These are phyloP conservation scores for Caerostris extrusa DNA, from an alignment of 1,140 invertebrate species.

Conservation along the genomic window DNA sequence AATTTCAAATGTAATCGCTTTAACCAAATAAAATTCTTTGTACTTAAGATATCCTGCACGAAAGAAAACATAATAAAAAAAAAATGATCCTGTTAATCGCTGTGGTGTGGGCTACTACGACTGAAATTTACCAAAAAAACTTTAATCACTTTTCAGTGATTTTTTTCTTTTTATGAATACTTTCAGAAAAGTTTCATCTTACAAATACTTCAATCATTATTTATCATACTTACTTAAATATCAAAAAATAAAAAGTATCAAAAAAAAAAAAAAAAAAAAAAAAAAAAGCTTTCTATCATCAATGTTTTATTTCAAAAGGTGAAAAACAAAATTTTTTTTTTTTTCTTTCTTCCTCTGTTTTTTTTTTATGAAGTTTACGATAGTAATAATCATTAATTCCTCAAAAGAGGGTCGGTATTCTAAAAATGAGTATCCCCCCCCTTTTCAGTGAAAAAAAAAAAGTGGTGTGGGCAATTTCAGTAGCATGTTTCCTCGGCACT, in stretches of 20 bases:
- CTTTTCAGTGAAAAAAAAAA: background rate
- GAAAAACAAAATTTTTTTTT: slow-evolving; percentile 45
- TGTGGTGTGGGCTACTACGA: too few relatives aligned
- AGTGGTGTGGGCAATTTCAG: slow-evolving; percentile 56
- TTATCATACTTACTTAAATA: slow-evolving; percentile 14
- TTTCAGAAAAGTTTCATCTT: background rate
- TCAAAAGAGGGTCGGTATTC: slow-evolving; percentile 55
- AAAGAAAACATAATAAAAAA: background rate
- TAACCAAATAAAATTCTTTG: background rate
- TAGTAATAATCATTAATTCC: slow-evolving; percentile 76
- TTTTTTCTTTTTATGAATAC: slow-evolving; percentile 24
- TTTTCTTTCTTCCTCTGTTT: background rate
- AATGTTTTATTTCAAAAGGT: slow-evolving; percentile 40
- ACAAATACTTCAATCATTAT: background rate
- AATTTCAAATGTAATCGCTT: background rate
- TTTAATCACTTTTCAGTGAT: background rate
- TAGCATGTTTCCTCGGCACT: slow-evolving; percentile 55
- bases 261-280: too few relatives aligned
- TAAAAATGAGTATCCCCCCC: slow-evolving; percentile 62
- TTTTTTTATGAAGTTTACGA: slow-evolving; percentile 71
- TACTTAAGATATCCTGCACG: background rate
- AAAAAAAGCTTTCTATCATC: too few relatives aligned
- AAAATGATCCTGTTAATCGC: background rate
- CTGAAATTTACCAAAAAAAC: slow-evolving; percentile 6
- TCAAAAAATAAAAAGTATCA: slow-evolving; percentile 8